Percentiles rank a stretch among this genome's conserved stretches.
These are phyloP conservation scores for Drosophila incognita DNA, from an alignment of 2,888 invertebrate species.

Conservation along the genomic window DNA sequence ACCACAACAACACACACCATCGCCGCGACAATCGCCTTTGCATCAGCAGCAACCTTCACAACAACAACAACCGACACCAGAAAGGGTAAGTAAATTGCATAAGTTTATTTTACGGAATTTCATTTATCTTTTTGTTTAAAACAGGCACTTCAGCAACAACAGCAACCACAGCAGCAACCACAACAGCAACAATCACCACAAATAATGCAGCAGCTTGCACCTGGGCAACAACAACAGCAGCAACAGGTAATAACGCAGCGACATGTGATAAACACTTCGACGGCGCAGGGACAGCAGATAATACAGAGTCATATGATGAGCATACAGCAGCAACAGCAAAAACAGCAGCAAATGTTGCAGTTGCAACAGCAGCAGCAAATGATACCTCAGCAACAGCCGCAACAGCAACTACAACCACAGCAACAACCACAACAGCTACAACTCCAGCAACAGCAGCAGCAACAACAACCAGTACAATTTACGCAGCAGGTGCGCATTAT, in stretches of 20 bases:
- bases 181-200: slow-evolving; percentile 45
- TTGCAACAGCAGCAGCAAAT: slow-evolving; percentile 79
- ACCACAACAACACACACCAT: slow-evolving; percentile 55
- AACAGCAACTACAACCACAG: slow-evolving; percentile 63
- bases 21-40: slow-evolving; percentile 59
- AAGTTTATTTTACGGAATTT: not conserved
- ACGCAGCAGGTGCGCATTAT: slow-evolving; percentile 75
- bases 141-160: slow-evolving; percentile 16
- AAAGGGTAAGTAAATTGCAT: slow-evolving; percentile 22
- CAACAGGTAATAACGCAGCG: slow-evolving; percentile 81
- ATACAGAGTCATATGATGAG: slow-evolving; percentile 84
- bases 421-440: slow-evolving; percentile 52
- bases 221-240: slow-evolving; percentile 45
- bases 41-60: slow-evolving; percentile 62
- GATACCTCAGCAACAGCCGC: slow-evolving; percentile 67
- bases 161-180: slow-evolving; percentile 29
- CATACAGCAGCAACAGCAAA: slow-evolving; percentile 82
- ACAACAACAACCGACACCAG: slow-evolving; percentile 32
- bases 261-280: slow-evolving; percentile 84
- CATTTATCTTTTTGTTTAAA: not conserved
- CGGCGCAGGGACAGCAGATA: slow-evolving; percentile 85
- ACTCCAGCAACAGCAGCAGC: slow-evolving; percentile 56
- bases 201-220: slow-evolving; percentile 56
- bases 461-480: slow-evolving; percentile 74
- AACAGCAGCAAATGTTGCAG: slow-evolving; percentile 77